phyloP scores from a whole-genome alignment of 2,888 invertebrate species.

The Nysson spinosus region DNA sequence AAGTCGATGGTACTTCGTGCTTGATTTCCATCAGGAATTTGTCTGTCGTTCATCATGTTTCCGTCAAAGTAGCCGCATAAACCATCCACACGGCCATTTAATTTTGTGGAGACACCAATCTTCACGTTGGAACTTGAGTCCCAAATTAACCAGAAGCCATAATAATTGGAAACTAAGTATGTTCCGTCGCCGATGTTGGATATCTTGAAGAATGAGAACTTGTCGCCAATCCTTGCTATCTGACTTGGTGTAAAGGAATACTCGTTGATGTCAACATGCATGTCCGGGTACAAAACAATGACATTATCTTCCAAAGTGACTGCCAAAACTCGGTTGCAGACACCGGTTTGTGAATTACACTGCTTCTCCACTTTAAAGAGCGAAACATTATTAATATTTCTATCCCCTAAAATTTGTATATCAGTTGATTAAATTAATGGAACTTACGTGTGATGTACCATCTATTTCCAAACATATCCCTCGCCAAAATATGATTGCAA shows the following conservation, averaged over 20 bases:
- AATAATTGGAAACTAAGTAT: slow-evolving; percentile 83
- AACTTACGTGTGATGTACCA: slow-evolving; percentile 86
- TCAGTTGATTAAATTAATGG: neutral
- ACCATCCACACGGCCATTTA: slow-evolving; percentile 84
- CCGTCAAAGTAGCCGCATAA: slow-evolving; percentile 89
- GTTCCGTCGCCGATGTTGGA: slow-evolving; percentile 84
- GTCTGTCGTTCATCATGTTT: slow-evolving; percentile 83
- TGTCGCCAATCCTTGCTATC: slow-evolving; percentile 81
- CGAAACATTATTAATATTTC: slow-evolving; percentile 8
- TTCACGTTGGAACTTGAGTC: slow-evolving; percentile 84
- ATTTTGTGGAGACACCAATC: slow-evolving; percentile 84
- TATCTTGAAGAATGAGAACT: slow-evolving; percentile 81
- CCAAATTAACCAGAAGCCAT: slow-evolving; percentile 87
- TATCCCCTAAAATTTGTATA: slow-evolving; percentile 14
- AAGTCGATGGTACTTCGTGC: slow-evolving; percentile 84
- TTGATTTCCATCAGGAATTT: slow-evolving; percentile 83
- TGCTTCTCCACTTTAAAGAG: slow-evolving; percentile 81
- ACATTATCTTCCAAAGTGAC: slow-evolving; percentile 85
- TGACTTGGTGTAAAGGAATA: slow-evolving; percentile 77
- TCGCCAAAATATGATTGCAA: slow-evolving; percentile 87
- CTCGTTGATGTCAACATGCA: slow-evolving; percentile 68
- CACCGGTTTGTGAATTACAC: slow-evolving; percentile 79
- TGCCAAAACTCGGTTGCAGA: slow-evolving; percentile 83
- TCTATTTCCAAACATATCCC: slow-evolving; percentile 82
- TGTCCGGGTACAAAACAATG: slow-evolving; percentile 61